Evolutionary conservation across 64 coral and sea anemone genomes (phyloP).

Genomic region (Montipora cactus): DNA sequence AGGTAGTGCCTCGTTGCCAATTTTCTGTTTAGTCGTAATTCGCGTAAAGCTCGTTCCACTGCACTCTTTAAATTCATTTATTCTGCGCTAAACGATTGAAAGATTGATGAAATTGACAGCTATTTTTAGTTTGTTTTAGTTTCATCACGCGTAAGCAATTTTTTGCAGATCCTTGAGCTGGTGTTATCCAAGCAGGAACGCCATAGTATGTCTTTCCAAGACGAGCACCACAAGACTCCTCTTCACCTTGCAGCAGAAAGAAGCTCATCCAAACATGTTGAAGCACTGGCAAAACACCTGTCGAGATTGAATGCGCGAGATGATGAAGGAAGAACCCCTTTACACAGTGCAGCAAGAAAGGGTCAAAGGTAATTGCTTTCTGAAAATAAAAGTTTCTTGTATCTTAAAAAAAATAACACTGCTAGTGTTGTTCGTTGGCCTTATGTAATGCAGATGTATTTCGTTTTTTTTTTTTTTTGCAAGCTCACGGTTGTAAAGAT

Average conservation of each 20-base stretch:
- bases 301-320: conserved; percentile 74
- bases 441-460: too few species aligned
- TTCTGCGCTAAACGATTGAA: too few species aligned
- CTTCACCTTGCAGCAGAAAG: conserved; percentile 73
- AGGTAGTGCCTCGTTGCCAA: neutral
- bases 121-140: neutral
- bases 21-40: neutral
- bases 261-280: conserved; percentile 59
- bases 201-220: conserved; percentile 52
- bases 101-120: too few species aligned
- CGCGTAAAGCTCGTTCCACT: too few species aligned
- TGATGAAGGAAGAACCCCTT: conserved; percentile 57
- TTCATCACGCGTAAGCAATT: neutral
- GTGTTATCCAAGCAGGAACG: conserved; percentile 74
- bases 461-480: too few species aligned
- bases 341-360: conserved; percentile 76
- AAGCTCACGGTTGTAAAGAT: too few species aligned
- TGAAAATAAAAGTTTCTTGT: too few species aligned
- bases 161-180: conserved; percentile 69
- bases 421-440: too few species aligned
- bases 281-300: conserved; percentile 40
- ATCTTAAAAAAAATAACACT: too few species aligned
- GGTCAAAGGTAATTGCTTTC: conserved; percentile 64
- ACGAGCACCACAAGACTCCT: conserved; percentile 79
- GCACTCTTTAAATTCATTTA: too few species aligned